phyloP scores from a whole-genome alignment of 1,140 invertebrate species.

The Neodiprion lecontei region DNA sequence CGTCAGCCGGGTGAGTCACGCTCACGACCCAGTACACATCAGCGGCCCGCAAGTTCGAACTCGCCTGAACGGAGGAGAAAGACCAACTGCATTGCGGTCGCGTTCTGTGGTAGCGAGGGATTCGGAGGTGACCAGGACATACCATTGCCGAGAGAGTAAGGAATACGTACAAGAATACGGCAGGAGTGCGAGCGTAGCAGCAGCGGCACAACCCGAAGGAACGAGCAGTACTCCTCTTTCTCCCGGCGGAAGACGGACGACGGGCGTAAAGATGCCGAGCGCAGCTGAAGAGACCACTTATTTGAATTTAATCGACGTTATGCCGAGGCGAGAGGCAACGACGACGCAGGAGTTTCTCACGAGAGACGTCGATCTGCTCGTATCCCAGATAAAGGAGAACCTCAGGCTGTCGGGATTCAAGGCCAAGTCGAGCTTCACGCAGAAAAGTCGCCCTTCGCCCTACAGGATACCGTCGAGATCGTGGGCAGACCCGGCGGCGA shows the following conservation, averaged over 20 bases:
- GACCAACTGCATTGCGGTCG: no score
- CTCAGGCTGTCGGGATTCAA: conserved; percentile 64
- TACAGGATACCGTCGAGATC: conserved; percentile 65
- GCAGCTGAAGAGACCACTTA: conserved; percentile 55
- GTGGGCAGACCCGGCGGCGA: conserved; percentile 52
- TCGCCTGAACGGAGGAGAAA: no score
- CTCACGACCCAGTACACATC: background rate
- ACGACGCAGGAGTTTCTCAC: conserved; percentile 60
- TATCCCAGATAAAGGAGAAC: conserved; percentile 75
- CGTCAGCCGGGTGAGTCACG: background rate
- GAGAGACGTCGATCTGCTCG: conserved; percentile 70
- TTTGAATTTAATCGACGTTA: conserved; percentile 48
- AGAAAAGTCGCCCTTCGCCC: conserved; percentile 65
- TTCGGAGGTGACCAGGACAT: no score
- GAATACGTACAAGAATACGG: no score
- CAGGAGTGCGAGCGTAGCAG: no score
- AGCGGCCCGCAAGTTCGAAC: no score
- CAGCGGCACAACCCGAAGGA: no score
- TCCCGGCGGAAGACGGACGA: no score
- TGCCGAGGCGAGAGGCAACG: conserved; percentile 41
- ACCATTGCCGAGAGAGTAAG: no score
- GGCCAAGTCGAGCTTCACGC: conserved; percentile 52
- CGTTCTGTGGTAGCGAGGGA: no score
- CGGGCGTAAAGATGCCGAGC: conserved; percentile 47
- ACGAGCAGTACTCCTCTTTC: no score